Conservation (phyloP, 2,113 vertebrate species). For the Fulica atra region DNA sequence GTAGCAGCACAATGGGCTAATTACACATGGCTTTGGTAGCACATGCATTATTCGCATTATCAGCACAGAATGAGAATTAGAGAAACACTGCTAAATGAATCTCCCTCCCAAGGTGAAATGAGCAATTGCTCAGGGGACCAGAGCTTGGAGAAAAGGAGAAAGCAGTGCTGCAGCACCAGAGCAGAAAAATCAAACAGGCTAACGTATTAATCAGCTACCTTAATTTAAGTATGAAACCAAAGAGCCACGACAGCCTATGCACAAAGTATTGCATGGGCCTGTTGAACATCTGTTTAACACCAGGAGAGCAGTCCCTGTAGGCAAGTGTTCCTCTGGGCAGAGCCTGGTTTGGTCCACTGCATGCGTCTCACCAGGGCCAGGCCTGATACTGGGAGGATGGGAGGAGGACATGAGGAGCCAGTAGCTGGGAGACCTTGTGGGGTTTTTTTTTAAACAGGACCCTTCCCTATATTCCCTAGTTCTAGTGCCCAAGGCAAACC, state of each 20-base stretch:
- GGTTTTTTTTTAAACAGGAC: background rate
- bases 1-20: background rate
- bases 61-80: background rate
- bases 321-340: background rate
- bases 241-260: background rate
- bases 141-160: background rate
- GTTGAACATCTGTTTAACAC: fast-evolving
- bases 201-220: background rate
- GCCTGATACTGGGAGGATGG: background rate
- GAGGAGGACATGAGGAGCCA: background rate
- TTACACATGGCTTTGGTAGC: background rate
- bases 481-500: background rate
- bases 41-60: background rate
- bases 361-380: fast-evolving
- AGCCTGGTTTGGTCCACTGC: background rate
- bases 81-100: background rate
- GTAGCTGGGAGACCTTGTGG: background rate
- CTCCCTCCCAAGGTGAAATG: background rate
- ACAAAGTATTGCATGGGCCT: background rate
- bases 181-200: background rate
- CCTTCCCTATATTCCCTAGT: background rate
- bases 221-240: background rate
- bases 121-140: background rate
- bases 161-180: background rate
- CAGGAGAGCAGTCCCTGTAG: background rate